Base-by-base conservation (phyloP, 2,888 invertebrate species). In the Alloscopus bannaensis region DNA sequence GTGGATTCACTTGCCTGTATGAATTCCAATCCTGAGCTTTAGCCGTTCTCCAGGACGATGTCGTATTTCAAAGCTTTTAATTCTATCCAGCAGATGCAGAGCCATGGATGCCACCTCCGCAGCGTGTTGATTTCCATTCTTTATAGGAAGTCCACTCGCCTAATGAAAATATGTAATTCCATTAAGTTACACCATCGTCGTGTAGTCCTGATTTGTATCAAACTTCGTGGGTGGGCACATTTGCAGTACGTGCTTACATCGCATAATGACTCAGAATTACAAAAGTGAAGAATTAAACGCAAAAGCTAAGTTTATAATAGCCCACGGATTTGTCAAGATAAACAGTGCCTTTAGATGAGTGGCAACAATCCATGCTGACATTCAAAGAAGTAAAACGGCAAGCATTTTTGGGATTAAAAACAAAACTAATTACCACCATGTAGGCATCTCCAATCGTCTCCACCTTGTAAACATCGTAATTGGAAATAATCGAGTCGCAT, bases 401-500 rank as follows among this genome's bases (percentile, higher is more conserved):
- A 2, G n/a, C 31, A 11, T 18, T 68, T 24, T 16, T 26, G 20
- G 28, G 36, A 22, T 8, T n/a, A n/a, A 62, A 40, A 42, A 42
- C 40, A 62, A 24, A n/a, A n/a, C 18, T 65, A 45, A 65, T 91
- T 88, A 94, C 95, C 88, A 94, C 94, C 94, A 96, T 96, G 87
- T 94, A 95, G 0, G 94, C 94, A 86, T 94, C 94, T 0, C 94
- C 94, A 86, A 94, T 94, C 0, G 94, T 94, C 87, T 94, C 94
- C 80, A 96, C 94, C 91, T 97, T 97, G 88, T 95, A 95, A 3
- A 94, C 94, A 87, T 95, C 94, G 88, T 94, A 96, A 88, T 93
- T 92, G 0, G 94, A 94, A 86, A 96, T 95, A 79, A 96, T 94
- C 0, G 94, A 93, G 87, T 96, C 96, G 87, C 95, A 96, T 86